Percentiles rank a stretch among this genome's conserved stretches.
These are phyloP conservation scores for Anthopleura xanthogrammica DNA, from an alignment of 92 coral and sea anemone species.

Conservation along the genomic window DNA sequence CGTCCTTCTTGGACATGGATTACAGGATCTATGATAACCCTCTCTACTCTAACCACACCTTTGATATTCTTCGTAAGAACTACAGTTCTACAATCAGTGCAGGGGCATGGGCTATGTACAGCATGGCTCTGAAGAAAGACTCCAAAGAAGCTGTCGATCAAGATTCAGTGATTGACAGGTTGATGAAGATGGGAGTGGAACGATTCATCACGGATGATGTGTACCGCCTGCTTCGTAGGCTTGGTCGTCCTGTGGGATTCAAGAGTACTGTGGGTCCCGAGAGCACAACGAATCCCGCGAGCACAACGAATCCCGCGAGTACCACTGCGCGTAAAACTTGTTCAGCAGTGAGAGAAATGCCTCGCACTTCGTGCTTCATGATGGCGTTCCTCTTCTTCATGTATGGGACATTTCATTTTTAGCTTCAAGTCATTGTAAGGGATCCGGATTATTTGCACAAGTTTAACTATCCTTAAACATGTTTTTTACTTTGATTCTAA, in stretches of 20 bases:
- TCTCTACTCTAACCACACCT: constrained; percentile 55
- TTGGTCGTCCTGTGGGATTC: constrained; percentile 34
- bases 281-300: too few relatives aligned
- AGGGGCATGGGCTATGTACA: constrained; percentile 77
- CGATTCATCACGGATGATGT: constrained; percentile 69
- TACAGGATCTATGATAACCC: constrained; percentile 62
- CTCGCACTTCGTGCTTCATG: neutral
- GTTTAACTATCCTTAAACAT: too few relatives aligned
- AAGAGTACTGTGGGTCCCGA: neutral
- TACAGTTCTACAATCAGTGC: constrained; percentile 61
- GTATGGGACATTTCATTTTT: neutral
- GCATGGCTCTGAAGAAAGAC: constrained; percentile 43
- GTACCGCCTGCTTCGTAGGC: constrained; percentile 54
- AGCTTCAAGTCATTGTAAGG: too few relatives aligned
- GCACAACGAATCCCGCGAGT: too few relatives aligned
- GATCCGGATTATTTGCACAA: too few relatives aligned
- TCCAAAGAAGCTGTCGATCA: constrained; percentile 12
- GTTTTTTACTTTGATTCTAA: too few relatives aligned
- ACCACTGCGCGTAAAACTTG: neutral
- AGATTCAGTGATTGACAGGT: constrained; percentile 47
- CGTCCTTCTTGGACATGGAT: constrained; percentile 69
- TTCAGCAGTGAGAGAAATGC: neutral
- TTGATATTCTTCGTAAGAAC: constrained; percentile 50
- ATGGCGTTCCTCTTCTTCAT: neutral
- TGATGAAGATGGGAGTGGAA: constrained; percentile 46